Evolutionary conservation across 2,797 vertebrate species (phyloP).

Genomic region (Diplodus sargus): DNA sequence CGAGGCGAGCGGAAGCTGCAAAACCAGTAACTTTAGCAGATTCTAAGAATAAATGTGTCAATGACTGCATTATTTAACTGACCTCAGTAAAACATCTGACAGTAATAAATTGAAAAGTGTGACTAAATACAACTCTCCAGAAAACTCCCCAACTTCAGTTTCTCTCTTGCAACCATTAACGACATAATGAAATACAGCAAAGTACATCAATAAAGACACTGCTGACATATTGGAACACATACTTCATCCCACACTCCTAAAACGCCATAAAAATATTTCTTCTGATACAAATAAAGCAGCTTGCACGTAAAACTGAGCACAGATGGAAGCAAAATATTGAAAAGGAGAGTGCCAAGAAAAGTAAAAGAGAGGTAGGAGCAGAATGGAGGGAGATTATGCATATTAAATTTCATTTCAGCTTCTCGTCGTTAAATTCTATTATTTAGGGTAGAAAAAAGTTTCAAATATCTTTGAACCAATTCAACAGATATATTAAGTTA

Average conservation of each 20-base stretch:
- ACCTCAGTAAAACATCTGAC: neutral
- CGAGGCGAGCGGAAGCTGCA: neutral
- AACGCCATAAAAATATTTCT: neutral
- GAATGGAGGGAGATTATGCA: neutral
- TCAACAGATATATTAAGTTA: constrained; percentile 42
- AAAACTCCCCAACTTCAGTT: neutral
- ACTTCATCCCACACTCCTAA: neutral
- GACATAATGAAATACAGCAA: neutral
- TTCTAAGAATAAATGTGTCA: neutral
- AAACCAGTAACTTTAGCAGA: neutral
- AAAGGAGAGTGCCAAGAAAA: neutral
- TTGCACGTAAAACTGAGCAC: neutral
- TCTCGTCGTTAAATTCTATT: constrained; percentile 34
- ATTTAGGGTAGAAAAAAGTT: constrained; percentile 28
- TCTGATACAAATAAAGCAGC: neutral
- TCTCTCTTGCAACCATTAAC: neutral
- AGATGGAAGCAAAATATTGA: neutral
- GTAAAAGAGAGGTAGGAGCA: neutral
- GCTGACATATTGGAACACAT: neutral
- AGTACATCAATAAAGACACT: neutral
- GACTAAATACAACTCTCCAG: neutral
- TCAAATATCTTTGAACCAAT: constrained; percentile 31
- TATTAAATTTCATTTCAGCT: constrained; percentile 24
- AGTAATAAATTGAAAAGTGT: neutral
- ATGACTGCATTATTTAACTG: neutral